A percentile compares a stretch with the other conserved stretches of the same genome.
Conservation (phyloP, 2,888 invertebrate genomes). For the Nemotelus nigrinus region DNA sequence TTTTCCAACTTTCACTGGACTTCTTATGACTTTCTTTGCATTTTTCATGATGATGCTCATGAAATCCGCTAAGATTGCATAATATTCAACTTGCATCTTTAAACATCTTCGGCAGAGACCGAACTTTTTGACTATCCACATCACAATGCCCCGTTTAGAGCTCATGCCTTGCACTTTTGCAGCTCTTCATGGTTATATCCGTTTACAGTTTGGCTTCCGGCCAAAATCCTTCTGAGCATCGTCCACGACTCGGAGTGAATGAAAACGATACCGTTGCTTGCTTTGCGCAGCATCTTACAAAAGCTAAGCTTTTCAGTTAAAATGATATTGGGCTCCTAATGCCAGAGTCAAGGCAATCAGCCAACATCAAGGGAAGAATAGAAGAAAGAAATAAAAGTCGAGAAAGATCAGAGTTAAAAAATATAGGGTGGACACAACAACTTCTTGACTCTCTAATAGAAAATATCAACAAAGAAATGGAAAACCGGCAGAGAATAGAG, state of each 20-base stretch:
- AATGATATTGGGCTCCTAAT: background rate
- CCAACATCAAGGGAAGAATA: background rate
- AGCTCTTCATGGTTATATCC: background rate
- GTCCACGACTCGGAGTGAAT: background rate
- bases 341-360: background rate
- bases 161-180: background rate
- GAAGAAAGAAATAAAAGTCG: background rate
- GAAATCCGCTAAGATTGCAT: no score
- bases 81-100: no score
- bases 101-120: no score
- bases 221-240: background rate
- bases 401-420: no score
- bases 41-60: no score
- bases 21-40: no score
- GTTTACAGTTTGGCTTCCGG: conserved; percentile 4
- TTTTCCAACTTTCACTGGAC: no score
- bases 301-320: background rate
- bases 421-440: background rate
- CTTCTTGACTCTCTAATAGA: conserved; percentile 19
- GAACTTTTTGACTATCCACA: background rate
- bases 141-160: background rate
- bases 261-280: background rate
- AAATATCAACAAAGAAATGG: conserved; percentile 15
- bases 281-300: background rate
- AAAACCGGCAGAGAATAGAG: background rate